phyloP scores from a whole-genome alignment of 2,113 vertebrate genomes.

The Python bivittatus region DNA sequence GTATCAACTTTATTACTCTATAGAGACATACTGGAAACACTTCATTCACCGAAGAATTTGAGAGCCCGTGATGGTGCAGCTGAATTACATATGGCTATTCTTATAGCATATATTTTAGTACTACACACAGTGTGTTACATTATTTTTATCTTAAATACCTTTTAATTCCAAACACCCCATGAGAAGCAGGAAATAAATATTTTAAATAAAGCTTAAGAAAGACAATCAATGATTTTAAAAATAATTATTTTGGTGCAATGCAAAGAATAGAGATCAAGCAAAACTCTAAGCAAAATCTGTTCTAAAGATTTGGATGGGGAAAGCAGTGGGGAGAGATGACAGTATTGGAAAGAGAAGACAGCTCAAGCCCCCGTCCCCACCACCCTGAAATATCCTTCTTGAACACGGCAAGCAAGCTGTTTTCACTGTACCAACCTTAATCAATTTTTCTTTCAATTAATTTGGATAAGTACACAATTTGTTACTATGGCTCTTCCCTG shows the following conservation, averaged over 20 bases:
- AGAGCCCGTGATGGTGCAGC: background rate
- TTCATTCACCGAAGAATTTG: background rate
- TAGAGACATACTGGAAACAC: background rate
- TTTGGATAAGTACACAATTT: background rate
- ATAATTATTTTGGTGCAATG: background rate
- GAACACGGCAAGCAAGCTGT: background rate
- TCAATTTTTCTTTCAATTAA: background rate
- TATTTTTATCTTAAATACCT: background rate
- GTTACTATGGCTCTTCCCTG: background rate
- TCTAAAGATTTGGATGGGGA: background rate
- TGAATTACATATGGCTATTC: background rate
- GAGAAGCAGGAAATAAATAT: background rate
- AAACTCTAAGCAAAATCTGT: background rate
- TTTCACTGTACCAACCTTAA: constrained; percentile 1
- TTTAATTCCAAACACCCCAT: background rate
- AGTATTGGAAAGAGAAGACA: background rate
- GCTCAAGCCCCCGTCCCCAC: background rate
- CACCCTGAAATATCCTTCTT: background rate
- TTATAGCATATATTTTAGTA: background rate
- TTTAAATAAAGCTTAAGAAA: background rate
- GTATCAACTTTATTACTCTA: background rate
- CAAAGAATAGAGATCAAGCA: too few species aligned
- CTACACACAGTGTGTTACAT: background rate
- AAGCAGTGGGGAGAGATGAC: background rate
- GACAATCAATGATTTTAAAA: background rate